Percentiles rank a stretch among this genome's conserved stretches.
These are phyloP conservation scores for Linurgus olivaceus DNA, from an alignment of 2,797 vertebrate species.

Conservation along the genomic window DNA sequence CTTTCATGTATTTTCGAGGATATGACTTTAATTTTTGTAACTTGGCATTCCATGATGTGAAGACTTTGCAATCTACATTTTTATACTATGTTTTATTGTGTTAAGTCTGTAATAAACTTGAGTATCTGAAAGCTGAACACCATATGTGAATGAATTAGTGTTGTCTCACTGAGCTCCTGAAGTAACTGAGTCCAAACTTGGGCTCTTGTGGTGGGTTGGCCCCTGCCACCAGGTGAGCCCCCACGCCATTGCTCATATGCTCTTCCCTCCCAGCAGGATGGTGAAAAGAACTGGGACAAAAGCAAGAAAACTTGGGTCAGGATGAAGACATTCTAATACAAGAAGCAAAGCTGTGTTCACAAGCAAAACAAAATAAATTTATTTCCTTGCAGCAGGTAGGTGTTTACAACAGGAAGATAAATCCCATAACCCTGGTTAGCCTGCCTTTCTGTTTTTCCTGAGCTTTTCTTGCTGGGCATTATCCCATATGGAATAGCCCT, in stretches of 20 bases:
- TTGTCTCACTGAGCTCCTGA: not conserved
- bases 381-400: not conserved
- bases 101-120: slow-evolving; percentile 20
- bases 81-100: not conserved
- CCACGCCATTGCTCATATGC: fast-evolving
- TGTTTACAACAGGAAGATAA: not conserved
- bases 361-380: not conserved
- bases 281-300: not conserved
- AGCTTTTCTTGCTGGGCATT: not conserved
- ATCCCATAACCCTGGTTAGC: not conserved
- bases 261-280: not conserved
- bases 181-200: not conserved
- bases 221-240: not conserved
- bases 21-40: not conserved
- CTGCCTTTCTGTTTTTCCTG: not conserved
- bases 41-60: not conserved
- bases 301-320: not conserved
- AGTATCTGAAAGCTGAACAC: not conserved
- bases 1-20: not conserved
- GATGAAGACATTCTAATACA: not conserved
- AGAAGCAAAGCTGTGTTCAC: not conserved
- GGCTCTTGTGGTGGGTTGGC: not conserved
- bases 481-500: not conserved
- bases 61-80: not conserved
- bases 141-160: not conserved